A percentile compares a stretch with the other conserved stretches of the same genome.
Conservation (phyloP, 2,888 invertebrate species). For the Tortrix viridana region DNA sequence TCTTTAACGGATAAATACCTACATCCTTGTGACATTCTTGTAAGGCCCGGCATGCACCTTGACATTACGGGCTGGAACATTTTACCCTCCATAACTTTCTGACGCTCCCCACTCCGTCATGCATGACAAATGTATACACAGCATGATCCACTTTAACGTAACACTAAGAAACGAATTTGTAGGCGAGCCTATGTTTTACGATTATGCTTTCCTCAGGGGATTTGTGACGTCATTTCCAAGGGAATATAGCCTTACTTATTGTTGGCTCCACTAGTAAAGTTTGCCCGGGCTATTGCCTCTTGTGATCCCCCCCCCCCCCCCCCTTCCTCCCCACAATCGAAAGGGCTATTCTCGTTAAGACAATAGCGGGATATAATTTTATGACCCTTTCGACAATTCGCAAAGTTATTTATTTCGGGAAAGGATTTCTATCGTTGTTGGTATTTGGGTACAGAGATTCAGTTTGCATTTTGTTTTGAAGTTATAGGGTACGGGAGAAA, state of each 20-base stretch:
- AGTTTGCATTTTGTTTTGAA: not conserved
- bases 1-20: too few relatives aligned
- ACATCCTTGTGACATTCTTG: too few relatives aligned
- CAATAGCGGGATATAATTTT: constrained; percentile 36
- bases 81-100: not conserved
- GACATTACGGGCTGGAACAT: not conserved
- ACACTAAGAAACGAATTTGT: constrained; percentile 44
- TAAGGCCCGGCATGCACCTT: too few relatives aligned
- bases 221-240: constrained; percentile 54
- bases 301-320: constrained; percentile 23
- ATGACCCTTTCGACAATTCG: constrained; percentile 24
- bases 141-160: constrained; percentile 18
- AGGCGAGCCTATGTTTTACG: constrained; percentile 51
- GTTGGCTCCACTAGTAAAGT: constrained; percentile 45
- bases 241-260: constrained; percentile 48
- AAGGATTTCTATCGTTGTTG: constrained; percentile 11
- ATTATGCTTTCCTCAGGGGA: constrained; percentile 45
- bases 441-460: not conserved
- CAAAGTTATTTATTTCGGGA: constrained; percentile 16
- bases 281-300: constrained; percentile 41
- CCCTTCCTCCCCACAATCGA: constrained; percentile 3
- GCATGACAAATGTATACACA: constrained; percentile 13
- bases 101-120: constrained; percentile 34
- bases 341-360: constrained; percentile 37
- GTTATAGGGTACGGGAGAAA: not conserved